phyloP scores from a whole-genome alignment of 92 coral and sea anemone species.

The Zoanthus gigantus region DNA sequence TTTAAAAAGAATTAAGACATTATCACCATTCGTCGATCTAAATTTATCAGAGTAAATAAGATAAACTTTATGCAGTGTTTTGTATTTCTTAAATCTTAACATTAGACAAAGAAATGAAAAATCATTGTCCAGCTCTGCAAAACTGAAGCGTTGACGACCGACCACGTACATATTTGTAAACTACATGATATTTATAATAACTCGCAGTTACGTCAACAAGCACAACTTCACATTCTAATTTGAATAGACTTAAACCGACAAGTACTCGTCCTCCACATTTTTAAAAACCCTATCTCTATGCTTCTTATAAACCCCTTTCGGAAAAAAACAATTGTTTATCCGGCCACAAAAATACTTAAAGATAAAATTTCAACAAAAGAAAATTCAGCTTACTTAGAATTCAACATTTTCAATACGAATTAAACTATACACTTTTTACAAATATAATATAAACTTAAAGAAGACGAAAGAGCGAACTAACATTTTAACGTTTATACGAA shows the following conservation, averaged over 20 bases:
- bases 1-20: neutral
- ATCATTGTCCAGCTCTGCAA: neutral
- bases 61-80: neutral
- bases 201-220: neutral
- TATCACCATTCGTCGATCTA: neutral
- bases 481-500: neutral
- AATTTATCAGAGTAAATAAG: neutral
- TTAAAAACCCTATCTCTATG: neutral
- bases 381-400: constrained; percentile 18
- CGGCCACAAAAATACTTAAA: neutral
- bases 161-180: neutral
- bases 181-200: neutral
- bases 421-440: neutral
- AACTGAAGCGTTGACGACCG: neutral
- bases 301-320: constrained; percentile 8
- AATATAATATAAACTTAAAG: neutral
- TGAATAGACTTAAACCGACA: neutral
- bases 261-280: neutral
- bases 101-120: neutral
- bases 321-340: neutral
- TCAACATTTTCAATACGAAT: neutral
- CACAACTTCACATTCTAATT: neutral
- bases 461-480: too few species aligned
- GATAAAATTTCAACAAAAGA: constrained; percentile 28
- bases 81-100: neutral